A percentile compares a stretch with the other conserved stretches of the same genome.
These are phyloP conservation scores for Schlechtendalia chinensis DNA, from an alignment of 1,140 invertebrate species.

Conservation along the genomic window DNA sequence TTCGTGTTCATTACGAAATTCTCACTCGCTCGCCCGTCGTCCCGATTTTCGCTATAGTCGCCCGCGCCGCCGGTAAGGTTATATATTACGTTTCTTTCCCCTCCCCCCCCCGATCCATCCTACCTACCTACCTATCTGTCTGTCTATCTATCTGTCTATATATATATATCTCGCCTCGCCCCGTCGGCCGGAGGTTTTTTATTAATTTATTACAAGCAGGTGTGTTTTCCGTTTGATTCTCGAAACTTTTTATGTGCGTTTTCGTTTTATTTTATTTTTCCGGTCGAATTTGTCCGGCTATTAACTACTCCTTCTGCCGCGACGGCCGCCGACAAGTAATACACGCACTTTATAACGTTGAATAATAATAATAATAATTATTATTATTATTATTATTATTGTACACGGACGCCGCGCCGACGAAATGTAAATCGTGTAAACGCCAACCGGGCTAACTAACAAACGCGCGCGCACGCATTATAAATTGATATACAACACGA, in stretches of 20 bases:
- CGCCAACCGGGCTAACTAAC: background rate
- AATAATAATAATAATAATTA: background rate
- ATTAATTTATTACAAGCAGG: conserved; percentile 47
- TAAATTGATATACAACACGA: background rate
- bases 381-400: conserved; percentile 11
- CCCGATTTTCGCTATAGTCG: conserved; percentile 1
- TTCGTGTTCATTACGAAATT: conserved; percentile 47
- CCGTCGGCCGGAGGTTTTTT: conserved; percentile 6
- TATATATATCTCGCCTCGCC: too few species aligned
- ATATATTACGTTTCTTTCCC: background rate
- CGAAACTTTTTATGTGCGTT: background rate
- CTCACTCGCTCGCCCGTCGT: conserved; percentile 4
- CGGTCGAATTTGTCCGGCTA: background rate
- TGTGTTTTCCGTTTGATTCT: conserved; percentile 38
- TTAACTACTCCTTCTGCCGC: background rate
- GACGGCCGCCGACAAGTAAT: background rate
- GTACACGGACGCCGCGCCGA: background rate
- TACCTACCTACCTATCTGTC: too few species aligned
- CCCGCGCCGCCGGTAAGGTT: background rate
- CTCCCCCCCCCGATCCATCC: background rate
- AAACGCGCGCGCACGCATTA: background rate
- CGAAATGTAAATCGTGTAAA: conserved; percentile 16
- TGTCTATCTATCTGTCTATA: too few species aligned
- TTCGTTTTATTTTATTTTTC: conserved; percentile 8
- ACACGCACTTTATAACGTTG: background rate